phyloP scores from a whole-genome alignment of 1,140 invertebrate genomes.

The Atta texana region DNA sequence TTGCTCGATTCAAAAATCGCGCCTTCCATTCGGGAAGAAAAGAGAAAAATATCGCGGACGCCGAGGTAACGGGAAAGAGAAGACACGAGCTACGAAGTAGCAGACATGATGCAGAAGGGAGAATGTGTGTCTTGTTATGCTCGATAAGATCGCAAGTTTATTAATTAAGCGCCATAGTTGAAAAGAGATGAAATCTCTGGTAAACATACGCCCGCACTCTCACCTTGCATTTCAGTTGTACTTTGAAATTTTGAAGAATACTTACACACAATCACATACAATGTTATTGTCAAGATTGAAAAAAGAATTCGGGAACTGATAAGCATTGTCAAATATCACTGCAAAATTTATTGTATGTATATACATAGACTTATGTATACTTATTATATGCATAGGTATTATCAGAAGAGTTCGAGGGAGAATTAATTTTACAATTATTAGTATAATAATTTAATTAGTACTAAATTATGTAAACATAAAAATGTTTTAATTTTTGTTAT shows the following conservation, averaged over 20 bases:
- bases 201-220: neutral
- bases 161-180: slow-evolving; percentile 72
- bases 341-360: neutral
- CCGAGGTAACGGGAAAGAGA: neutral
- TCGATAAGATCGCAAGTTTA: slow-evolving; percentile 77
- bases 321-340: neutral
- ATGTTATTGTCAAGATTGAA: neutral
- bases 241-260: slow-evolving; percentile 13
- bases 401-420: too few species aligned
- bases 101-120: slow-evolving; percentile 41
- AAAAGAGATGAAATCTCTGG: slow-evolving; percentile 52
- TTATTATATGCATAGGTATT: too few species aligned
- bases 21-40: slow-evolving; percentile 45
- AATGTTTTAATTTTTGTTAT: neutral
- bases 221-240: neutral
- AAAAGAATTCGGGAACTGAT: neutral
- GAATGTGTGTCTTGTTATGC: slow-evolving; percentile 70
- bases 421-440: neutral
- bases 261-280: neutral
- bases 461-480: neutral
- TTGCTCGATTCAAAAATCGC: slow-evolving; percentile 72
- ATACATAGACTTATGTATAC: too few species aligned
- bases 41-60: slow-evolving; percentile 19
- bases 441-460: neutral
- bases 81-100: slow-evolving; percentile 16